phyloP scores from a whole-genome alignment of 2,888 invertebrate species.

The Meta bourneti region DNA sequence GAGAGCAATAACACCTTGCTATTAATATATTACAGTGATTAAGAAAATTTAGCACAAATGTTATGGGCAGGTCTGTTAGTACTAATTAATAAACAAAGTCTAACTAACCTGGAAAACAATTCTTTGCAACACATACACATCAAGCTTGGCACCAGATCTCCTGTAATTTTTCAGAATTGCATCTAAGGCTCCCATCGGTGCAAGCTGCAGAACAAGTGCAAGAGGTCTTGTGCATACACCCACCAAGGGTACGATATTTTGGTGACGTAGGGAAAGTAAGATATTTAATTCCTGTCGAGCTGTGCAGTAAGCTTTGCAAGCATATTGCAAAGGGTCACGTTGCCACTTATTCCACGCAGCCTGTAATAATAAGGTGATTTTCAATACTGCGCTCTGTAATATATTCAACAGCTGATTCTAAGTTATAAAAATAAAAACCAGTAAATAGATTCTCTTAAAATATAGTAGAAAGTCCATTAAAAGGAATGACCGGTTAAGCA shows the following conservation, averaged over 20 bases:
- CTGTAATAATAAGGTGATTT: slow-evolving; percentile 80
- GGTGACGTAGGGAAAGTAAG: slow-evolving; percentile 90
- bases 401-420: too few relatives aligned
- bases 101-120: slow-evolving; percentile 88
- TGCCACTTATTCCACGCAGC: slow-evolving; percentile 94
- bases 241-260: slow-evolving; percentile 94
- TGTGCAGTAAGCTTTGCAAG: slow-evolving; percentile 97
- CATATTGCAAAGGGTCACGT: slow-evolving; percentile 93
- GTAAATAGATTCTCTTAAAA: neutral
- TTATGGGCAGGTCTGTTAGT: too few relatives aligned
- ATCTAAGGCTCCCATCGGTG: slow-evolving; percentile 95
- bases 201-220: slow-evolving; percentile 92
- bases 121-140: slow-evolving; percentile 90
- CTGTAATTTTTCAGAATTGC: slow-evolving; percentile 90
- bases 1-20: too few relatives aligned
- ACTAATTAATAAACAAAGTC: too few relatives aligned
- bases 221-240: slow-evolving; percentile 94
- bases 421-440: too few relatives aligned
- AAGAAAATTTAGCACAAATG: too few relatives aligned
- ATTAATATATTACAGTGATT: too few relatives aligned
- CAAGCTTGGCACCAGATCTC: slow-evolving; percentile 90
- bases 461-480: too few relatives aligned
- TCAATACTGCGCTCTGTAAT: neutral
- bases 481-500: too few relatives aligned
- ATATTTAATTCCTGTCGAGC: slow-evolving; percentile 96